Conservation (phyloP, 2,113 vertebrate species). For the Bothrops jararaca region DNA sequence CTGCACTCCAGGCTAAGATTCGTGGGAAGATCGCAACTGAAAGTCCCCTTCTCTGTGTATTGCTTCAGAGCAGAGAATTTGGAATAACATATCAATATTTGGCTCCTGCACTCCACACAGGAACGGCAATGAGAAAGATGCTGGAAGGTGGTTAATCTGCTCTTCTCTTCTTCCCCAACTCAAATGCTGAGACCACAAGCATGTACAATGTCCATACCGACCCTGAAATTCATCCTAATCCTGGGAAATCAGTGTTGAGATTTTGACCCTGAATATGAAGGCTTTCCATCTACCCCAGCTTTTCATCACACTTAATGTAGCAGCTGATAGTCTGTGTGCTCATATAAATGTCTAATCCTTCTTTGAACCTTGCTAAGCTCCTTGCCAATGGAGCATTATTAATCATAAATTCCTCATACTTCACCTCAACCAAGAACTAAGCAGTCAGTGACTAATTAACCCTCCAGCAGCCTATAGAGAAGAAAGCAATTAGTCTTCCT, state of each 20-base stretch:
- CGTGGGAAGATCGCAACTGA: neutral
- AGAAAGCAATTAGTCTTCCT: slow-evolving; percentile 37
- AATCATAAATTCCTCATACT: slow-evolving; percentile 60
- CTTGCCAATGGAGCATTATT: slow-evolving; percentile 65
- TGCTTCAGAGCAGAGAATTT: neutral
- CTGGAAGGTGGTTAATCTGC: neutral
- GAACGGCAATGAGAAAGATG: neutral
- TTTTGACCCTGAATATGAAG: slow-evolving; percentile 61
- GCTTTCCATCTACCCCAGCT: slow-evolving; percentile 57
- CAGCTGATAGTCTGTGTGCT: slow-evolving; percentile 64
- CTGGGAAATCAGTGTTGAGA: slow-evolving; percentile 58
- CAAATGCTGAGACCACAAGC: neutral
- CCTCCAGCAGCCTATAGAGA: slow-evolving; percentile 31
- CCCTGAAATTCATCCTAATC: slow-evolving; percentile 40
- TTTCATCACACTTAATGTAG: slow-evolving; percentile 67
- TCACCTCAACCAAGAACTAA: slow-evolving; percentile 60
- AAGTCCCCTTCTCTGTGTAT: neutral
- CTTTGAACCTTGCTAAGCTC: slow-evolving; percentile 62
- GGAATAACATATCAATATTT: neutral
- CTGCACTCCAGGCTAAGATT: neutral
- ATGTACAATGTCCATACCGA: neutral
- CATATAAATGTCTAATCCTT: slow-evolving; percentile 66
- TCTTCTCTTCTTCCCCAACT: neutral
- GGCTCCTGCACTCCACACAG: neutral
- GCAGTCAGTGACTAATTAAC: slow-evolving; percentile 60